These are phyloP conservation scores for Heteromormyrus szaboi DNA, from an alignment of 2,797 vertebrate species.

Conservation along the genomic window DNA sequence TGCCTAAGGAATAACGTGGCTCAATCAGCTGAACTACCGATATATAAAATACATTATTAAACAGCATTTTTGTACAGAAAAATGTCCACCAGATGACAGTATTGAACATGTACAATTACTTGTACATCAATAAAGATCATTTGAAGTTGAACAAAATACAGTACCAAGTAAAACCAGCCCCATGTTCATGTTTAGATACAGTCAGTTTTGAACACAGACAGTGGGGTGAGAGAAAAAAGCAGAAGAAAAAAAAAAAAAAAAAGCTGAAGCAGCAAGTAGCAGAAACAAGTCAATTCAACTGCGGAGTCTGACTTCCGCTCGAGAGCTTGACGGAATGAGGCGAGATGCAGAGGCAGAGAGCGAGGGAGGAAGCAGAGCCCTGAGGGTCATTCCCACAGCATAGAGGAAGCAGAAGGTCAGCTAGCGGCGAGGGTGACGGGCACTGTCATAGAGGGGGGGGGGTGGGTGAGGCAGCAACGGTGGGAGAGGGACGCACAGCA, in stretches of 20 bases:
- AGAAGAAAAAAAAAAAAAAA: not conserved
- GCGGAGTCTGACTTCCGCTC: not conserved
- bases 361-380: slow-evolving; percentile 14
- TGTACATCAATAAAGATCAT: not conserved
- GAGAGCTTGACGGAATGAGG: not conserved
- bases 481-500: not conserved
- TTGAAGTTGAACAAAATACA: not conserved
- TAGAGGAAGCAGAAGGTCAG: slow-evolving; percentile 51
- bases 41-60: no score
- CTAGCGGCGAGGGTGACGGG: slow-evolving; percentile 13
- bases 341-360: not conserved
- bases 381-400: slow-evolving; percentile 51
- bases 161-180: not conserved
- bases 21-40: no score
- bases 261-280: not conserved
- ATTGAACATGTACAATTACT: slow-evolving; percentile 32
- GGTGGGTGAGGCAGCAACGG: not conserved
- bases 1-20: no score
- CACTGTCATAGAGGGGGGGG: not conserved
- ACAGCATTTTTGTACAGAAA: slow-evolving; percentile 32
- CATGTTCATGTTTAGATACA: not conserved
- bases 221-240: not conserved
- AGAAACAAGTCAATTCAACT: not conserved
- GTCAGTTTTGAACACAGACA: not conserved
- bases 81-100: slow-evolving; percentile 54